Conservation (phyloP, 2,797 vertebrate genomes). For the Champsocephalus gunnari region DNA sequence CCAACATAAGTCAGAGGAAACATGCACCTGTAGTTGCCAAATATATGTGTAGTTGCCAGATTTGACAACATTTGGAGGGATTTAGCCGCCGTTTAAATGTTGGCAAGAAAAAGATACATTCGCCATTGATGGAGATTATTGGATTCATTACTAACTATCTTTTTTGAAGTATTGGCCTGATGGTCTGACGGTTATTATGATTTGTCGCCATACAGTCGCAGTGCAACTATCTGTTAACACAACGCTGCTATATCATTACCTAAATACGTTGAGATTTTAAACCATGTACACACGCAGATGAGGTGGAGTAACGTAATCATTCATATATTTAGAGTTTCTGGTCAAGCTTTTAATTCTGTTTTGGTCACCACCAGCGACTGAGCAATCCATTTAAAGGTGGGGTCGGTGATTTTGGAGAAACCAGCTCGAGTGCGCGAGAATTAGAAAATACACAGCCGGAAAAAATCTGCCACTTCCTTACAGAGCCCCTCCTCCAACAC, state of each 20-base stretch:
- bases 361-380: not conserved
- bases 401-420: too few species aligned
- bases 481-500: too few species aligned
- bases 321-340: not conserved
- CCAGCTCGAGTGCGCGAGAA: too few species aligned
- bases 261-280: not conserved
- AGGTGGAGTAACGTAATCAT: not conserved
- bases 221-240: not conserved
- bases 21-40: not conserved
- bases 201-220: not conserved
- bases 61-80: not conserved
- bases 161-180: not conserved
- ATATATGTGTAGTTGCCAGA: conserved; percentile 4
- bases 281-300: not conserved
- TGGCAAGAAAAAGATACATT: not conserved
- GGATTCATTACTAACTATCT: not conserved
- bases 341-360: not conserved
- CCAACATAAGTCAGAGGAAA: conserved; percentile 24
- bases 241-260: not conserved
- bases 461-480: too few species aligned
- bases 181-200: not conserved
- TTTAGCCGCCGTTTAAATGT: not conserved
- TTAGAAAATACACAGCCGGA: too few species aligned
- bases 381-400: not conserved
- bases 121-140: not conserved